These are phyloP conservation scores for Heliocidaris tuberculata DNA, from an alignment of 35 echinoderm and acorn worm species.

Conservation along the genomic window DNA sequence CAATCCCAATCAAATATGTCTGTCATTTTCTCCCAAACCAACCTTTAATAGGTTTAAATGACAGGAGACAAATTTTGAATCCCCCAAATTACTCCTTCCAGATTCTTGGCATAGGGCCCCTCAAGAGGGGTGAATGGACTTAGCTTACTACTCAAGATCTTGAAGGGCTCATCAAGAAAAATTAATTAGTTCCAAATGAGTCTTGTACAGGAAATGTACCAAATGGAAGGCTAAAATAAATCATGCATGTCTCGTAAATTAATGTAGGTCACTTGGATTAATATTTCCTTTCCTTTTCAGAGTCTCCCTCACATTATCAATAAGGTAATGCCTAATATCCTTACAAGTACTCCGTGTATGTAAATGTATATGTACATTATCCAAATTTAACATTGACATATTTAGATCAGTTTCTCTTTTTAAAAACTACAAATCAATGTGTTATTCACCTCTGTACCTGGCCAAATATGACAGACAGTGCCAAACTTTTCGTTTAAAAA, in stretches of 20 bases:
- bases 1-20: background rate
- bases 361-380: too few species aligned
- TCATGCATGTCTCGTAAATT: background rate
- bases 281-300: slow-evolving; percentile 1
- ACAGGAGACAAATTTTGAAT: slow-evolving; percentile 4
- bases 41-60: background rate
- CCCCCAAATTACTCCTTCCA: background rate
- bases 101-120: background rate
- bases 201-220: slow-evolving; percentile 16
- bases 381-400: background rate
- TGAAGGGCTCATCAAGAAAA: background rate
- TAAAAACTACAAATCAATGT: background rate
- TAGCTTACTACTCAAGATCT: slow-evolving; percentile 1
- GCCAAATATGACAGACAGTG: background rate
- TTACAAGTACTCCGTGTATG: background rate
- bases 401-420: background rate
- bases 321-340: background rate
- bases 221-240: background rate
- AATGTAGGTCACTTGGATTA: slow-evolving; percentile 9
- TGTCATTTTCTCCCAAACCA: background rate
- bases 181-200: slow-evolving; percentile 5
- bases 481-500: background rate
- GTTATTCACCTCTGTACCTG: background rate
- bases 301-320: background rate
- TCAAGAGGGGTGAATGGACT: background rate